Evolutionary conservation across 2,888 invertebrate species (phyloP).

Genomic region (Hyposoter didymator): DNA sequence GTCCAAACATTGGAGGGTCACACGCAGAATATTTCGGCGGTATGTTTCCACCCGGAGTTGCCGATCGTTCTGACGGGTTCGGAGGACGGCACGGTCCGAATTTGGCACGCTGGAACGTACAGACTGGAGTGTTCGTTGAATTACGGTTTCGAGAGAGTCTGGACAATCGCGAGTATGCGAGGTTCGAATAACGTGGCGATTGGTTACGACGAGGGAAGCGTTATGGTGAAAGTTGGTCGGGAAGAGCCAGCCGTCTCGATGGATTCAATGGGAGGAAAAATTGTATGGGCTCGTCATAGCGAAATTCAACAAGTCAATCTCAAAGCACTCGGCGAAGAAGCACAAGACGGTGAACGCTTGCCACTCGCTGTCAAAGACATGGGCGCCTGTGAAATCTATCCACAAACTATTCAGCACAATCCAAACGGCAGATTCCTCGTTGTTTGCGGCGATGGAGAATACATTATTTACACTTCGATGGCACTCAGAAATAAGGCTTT

Average conservation of each 20-base stretch:
- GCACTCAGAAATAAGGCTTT: slow-evolving; percentile 99
- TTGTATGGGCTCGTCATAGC: slow-evolving; percentile 99
- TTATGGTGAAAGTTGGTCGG: slow-evolving; percentile 97
- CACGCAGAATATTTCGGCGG: slow-evolving; percentile 97
- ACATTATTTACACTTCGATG: slow-evolving; percentile 99
- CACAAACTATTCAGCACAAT: slow-evolving; percentile 99
- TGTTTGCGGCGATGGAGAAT: slow-evolving; percentile 99
- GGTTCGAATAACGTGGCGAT: slow-evolving; percentile 98
- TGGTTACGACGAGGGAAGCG: slow-evolving; percentile 98
- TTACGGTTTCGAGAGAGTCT: slow-evolving; percentile 98
- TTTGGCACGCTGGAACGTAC: slow-evolving; percentile 99
- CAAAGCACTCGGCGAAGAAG: slow-evolving; percentile 92
- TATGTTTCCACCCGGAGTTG: slow-evolving; percentile 98
- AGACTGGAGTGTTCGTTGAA: slow-evolving; percentile 97
- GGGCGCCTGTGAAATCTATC: slow-evolving; percentile 99
- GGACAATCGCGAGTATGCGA: slow-evolving; percentile 97
- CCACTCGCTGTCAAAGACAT: slow-evolving; percentile 98
- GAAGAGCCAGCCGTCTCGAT: slow-evolving; percentile 99
- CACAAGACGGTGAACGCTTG: slow-evolving; percentile 85
- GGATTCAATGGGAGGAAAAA: slow-evolving; percentile 99
- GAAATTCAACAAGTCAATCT: slow-evolving; percentile 99
- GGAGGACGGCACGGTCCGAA: slow-evolving; percentile 98
- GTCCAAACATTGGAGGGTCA: slow-evolving; percentile 99
- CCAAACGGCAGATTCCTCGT: slow-evolving; percentile 98
- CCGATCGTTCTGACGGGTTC: slow-evolving; percentile 98